Evolutionary conservation across 2,113 vertebrate genomes (phyloP).

Genomic region (Genyomyrus donnyi): DNA sequence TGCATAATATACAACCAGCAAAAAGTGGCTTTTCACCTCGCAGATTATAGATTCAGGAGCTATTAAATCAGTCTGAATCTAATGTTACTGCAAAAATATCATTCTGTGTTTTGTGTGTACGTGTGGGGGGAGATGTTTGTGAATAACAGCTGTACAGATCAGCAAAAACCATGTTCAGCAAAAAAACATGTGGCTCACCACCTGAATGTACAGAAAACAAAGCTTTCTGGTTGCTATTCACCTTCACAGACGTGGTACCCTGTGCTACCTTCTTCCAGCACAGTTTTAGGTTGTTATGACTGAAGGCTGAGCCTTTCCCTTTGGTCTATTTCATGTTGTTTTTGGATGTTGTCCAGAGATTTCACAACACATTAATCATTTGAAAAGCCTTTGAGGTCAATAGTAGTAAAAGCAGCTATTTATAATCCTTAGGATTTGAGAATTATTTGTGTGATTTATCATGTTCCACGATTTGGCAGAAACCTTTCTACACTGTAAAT

Average conservation of each 20-base stretch:
- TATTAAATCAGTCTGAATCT: not conserved
- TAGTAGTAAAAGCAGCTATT: not conserved
- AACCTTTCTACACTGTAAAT: constrained; percentile 5
- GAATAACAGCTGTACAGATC: not conserved
- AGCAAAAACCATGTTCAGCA: not conserved
- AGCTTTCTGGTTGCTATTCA: not conserved
- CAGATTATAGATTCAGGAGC: not conserved
- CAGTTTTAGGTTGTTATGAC: not conserved
- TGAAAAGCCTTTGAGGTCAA: not conserved
- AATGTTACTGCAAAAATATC: not conserved
- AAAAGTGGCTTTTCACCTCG: not conserved
- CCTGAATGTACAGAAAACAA: not conserved
- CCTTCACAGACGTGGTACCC: not conserved
- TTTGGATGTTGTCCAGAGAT: not conserved
- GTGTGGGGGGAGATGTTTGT: not conserved
- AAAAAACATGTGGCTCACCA: not conserved
- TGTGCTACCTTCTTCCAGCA: not conserved
- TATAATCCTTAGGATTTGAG: constrained; percentile 6
- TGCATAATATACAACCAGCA: not conserved
- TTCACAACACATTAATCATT: not conserved
- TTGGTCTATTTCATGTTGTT: not conserved
- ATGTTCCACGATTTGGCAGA: constrained; percentile 1
- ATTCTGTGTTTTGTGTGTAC: too few species aligned
- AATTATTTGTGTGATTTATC: constrained; percentile 13
- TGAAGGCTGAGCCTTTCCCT: not conserved